Percentiles rank a stretch among this genome's conserved stretches.
Evolutionary conservation across 1,140 invertebrate species (phyloP).

Genomic region (Tenebrio molitor): DNA sequence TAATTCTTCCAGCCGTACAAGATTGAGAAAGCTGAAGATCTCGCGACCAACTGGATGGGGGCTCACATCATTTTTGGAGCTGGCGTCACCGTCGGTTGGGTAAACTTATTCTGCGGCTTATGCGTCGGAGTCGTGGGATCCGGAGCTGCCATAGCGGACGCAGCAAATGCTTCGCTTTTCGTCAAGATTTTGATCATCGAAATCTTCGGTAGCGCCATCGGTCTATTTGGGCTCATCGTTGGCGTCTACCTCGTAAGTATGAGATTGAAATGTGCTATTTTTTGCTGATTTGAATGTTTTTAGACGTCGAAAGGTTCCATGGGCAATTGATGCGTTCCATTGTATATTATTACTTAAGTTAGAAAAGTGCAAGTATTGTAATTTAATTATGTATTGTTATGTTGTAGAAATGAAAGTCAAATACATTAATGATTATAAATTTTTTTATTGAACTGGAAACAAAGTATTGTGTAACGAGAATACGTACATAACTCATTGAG

Average conservation of each 20-base stretch:
- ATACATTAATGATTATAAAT: constrained; percentile 15
- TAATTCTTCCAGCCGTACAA: too few relatives aligned
- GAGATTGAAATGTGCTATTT: constrained; percentile 1
- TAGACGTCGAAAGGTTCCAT: constrained; percentile 58
- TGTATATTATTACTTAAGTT: not conserved
- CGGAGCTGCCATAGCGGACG: constrained; percentile 90
- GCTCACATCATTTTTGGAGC: constrained; percentile 91
- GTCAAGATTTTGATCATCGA: constrained; percentile 94
- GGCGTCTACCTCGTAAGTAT: constrained; percentile 80
- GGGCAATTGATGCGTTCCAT: constrained; percentile 33
- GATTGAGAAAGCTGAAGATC: too few relatives aligned
- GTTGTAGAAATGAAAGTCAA: not conserved
- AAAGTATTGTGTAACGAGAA: constrained; percentile 21
- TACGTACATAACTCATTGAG: not conserved
- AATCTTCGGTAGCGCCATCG: constrained; percentile 94
- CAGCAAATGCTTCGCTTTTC: constrained; percentile 89
- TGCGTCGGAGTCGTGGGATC: constrained; percentile 91
- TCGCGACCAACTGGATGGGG: constrained; percentile 70
- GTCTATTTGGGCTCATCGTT: constrained; percentile 92
- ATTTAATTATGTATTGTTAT: constrained; percentile 14
- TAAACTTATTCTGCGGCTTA: constrained; percentile 90
- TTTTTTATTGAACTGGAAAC: constrained; percentile 33
- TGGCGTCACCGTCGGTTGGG: constrained; percentile 86
- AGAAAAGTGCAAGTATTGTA: not conserved
- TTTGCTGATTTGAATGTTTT: constrained; percentile 49